Evolutionary conservation across 2,797 vertebrate genomes (phyloP), one percentile per base, ranked within the genome.

Genomic region (Falco columbarius): DNA sequence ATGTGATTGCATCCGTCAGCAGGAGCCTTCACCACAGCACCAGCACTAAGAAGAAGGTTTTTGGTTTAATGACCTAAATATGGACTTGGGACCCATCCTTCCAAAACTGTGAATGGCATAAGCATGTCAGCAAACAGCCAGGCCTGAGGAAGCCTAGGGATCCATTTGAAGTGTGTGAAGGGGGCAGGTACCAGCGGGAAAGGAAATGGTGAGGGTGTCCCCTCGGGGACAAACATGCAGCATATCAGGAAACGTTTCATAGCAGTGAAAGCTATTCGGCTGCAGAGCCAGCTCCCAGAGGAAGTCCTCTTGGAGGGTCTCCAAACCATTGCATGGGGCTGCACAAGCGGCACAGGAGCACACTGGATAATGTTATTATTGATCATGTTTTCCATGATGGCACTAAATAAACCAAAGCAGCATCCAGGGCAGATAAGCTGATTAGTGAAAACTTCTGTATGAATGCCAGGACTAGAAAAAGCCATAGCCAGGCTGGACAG

Each of bases 301-400:
- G 95, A 94, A 93, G 66, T 90, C 42, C 63, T 76, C 58, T 84
- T 96, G 94, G 95, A 96, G 63, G 4, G 16, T 16, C 63, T 94
- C 95, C 94, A 95, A 47, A 27, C 22, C 12, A 15, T 22, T 83
- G 29, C 62, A 83, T 7, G 19, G 51, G 14, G 54, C 17, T 81
- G 67, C 89, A 89, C 22, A 47, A 88, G 20, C 38, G 83, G 51
- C 58, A 75, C 3, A 9, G 52, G 62, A 93, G 66, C 47, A 70
- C 27, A 5, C 0, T 4, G 15, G 46, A 10, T 51, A 20, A 36
- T 4, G 21, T 9, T 54, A 19, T 56, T 71, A 20, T 8, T 49
- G 68, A 30, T 46, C 12, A 3, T 58, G 32, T 44, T n/a, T 91
- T 58, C 29, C 8, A 3, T 17, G 44, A 11, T 54, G 75, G 55